Percentiles rank a stretch among this genome's conserved stretches.
Conservation (phyloP, 2,797 vertebrate species). For the Sphaeramia orbicularis region DNA sequence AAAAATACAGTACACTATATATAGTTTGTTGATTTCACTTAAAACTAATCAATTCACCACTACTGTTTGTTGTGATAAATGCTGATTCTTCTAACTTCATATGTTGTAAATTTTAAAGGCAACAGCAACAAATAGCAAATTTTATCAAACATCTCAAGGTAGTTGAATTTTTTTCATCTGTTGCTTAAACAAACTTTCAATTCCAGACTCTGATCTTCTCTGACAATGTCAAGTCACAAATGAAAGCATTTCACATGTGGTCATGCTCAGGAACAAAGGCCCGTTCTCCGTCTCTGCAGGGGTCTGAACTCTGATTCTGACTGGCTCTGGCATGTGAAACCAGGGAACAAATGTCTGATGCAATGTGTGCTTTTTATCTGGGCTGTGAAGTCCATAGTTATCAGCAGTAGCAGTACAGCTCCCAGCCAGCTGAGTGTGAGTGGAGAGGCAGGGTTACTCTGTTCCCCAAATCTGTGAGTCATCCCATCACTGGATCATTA, state of each 20-base stretch:
- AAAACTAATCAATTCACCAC: too few species aligned
- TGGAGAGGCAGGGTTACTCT: constrained; percentile 58
- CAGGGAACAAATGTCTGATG: constrained; percentile 50
- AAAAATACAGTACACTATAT: too few species aligned
- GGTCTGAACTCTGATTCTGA: constrained; percentile 49
- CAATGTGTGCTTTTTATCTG: constrained; percentile 49
- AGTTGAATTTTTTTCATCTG: constrained; percentile 6
- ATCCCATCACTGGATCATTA: constrained; percentile 72
- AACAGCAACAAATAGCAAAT: neutral
- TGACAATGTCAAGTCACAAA: constrained; percentile 48
- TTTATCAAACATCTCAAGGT: neutral
- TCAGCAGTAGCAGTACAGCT: constrained; percentile 36
- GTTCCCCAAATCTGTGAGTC: constrained; percentile 74
- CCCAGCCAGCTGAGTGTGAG: constrained; percentile 51
- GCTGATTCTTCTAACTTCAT: too few species aligned
- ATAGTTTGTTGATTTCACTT: too few species aligned
- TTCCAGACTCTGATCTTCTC: constrained; percentile 18
- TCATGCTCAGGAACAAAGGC: constrained; percentile 59
- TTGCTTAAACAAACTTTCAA: constrained; percentile 15
- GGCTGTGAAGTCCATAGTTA: constrained; percentile 43
- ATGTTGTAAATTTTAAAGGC: too few species aligned
- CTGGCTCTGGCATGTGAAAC: constrained; percentile 54
- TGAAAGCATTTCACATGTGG: constrained; percentile 49
- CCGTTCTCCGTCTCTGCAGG: constrained; percentile 31
- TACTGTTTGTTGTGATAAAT: too few species aligned